A percentile compares a stretch with the other conserved stretches of the same genome.
phyloP scores from a whole-genome alignment of 2,113 vertebrate genomes.

The Zosterops pallidus region DNA sequence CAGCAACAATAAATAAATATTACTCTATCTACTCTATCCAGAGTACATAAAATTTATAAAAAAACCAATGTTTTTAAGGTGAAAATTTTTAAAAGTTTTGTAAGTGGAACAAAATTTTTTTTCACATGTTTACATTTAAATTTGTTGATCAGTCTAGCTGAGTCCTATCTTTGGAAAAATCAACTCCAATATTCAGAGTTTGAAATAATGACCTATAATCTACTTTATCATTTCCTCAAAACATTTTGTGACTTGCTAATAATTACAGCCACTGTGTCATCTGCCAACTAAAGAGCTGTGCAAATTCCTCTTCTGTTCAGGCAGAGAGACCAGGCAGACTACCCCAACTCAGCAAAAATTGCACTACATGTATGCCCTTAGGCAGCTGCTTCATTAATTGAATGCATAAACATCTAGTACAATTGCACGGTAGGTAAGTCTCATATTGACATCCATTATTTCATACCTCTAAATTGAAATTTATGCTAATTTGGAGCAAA shows the following conservation, averaged over 20 bases:
- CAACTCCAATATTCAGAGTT: neutral
- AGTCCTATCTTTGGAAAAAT: neutral
- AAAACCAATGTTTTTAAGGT: neutral
- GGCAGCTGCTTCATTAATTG: neutral
- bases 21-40: neutral
- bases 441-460: neutral
- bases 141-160: neutral
- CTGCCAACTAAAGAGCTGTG: neutral
- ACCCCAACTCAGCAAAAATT: neutral
- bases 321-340: neutral
- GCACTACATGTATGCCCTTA: neutral
- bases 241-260: neutral
- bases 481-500: neutral
- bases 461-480: neutral
- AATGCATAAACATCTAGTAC: neutral
- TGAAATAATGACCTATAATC: neutral
- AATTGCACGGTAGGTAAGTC: neutral
- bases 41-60: neutral
- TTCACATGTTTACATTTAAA: neutral
- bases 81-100: neutral
- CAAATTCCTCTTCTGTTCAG: neutral
- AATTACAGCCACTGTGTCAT: neutral
- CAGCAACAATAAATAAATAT: neutral
- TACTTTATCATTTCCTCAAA: neutral
- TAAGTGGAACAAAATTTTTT: rapidly evolving